phyloP scores from a whole-genome alignment of 2,113 vertebrate genomes.

The Myiozetetes cayanensis region DNA sequence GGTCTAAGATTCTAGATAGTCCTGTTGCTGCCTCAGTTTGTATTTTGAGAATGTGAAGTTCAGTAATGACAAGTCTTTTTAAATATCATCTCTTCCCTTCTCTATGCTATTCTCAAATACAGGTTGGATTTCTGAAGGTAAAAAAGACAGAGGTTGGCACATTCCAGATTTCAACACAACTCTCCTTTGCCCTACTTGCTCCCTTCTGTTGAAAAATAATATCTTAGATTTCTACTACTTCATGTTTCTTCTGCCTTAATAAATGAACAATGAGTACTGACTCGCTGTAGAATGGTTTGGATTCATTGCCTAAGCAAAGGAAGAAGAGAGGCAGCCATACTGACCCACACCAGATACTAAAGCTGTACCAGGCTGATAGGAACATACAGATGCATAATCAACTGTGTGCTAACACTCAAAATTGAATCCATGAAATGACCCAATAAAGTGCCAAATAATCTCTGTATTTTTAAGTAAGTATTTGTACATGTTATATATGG shows the following conservation, averaged over 20 bases:
- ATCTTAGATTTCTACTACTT: background rate
- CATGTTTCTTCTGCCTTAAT: background rate
- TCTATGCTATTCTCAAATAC: background rate
- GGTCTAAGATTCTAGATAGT: background rate
- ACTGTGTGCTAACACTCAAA: background rate
- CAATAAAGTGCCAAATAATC: background rate
- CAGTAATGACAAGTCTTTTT: background rate
- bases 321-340: background rate
- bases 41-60: background rate
- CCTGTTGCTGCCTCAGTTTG: background rate
- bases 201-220: background rate
- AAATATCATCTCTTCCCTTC: background rate
- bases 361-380: background rate
- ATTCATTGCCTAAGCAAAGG: background rate
- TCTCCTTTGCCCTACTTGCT: background rate
- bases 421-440: background rate
- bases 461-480: background rate
- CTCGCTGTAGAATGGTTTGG: background rate
- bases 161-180: background rate
- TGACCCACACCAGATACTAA: background rate
- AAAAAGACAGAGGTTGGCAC: background rate
- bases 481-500: background rate
- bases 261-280: background rate
- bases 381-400: background rate
- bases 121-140: background rate